Percentiles rank a stretch among this genome's conserved stretches.
Evolutionary conservation across 2,113 vertebrate species (phyloP).

Genomic region (Proteles cristata): DNA sequence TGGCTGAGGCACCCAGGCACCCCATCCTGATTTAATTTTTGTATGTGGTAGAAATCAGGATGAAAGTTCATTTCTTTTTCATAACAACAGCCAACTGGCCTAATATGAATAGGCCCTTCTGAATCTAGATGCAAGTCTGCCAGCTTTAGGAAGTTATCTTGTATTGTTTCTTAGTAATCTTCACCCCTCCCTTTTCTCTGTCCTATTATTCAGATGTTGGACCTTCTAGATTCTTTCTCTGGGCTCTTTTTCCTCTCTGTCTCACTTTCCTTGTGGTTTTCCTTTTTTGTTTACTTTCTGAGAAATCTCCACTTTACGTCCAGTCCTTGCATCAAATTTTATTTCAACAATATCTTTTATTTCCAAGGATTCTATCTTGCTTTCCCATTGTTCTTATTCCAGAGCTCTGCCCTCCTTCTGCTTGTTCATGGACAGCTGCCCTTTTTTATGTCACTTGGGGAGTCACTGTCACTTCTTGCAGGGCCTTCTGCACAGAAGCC

Average conservation of each 20-base stretch:
- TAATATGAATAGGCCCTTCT: not conserved
- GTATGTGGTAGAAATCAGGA: not conserved
- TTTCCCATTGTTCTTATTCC: not conserved
- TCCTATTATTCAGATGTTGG: not conserved
- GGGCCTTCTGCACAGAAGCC: not conserved
- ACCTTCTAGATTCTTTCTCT: not conserved
- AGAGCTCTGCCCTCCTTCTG: not conserved
- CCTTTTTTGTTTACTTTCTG: not conserved
- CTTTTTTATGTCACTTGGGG: not conserved
- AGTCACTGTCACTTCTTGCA: not conserved
- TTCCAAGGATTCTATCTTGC: not conserved
- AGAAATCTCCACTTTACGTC: not conserved
- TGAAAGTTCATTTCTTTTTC: conserved; percentile 20
- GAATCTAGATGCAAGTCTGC: not conserved
- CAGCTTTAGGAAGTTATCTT: not conserved
- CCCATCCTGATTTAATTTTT: not conserved
- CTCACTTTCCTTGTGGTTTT: not conserved
- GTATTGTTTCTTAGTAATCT: not conserved
- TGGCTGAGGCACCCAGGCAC: no score
- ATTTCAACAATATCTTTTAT: not conserved
- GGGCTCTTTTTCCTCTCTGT: not conserved
- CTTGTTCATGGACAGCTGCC: not conserved
- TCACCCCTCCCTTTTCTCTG: not conserved
- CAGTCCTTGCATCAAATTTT: not conserved
- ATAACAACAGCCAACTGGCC: not conserved